Conservation (phyloP, 2,888 invertebrate genomes). For the Trissolcus brochymenae region DNA sequence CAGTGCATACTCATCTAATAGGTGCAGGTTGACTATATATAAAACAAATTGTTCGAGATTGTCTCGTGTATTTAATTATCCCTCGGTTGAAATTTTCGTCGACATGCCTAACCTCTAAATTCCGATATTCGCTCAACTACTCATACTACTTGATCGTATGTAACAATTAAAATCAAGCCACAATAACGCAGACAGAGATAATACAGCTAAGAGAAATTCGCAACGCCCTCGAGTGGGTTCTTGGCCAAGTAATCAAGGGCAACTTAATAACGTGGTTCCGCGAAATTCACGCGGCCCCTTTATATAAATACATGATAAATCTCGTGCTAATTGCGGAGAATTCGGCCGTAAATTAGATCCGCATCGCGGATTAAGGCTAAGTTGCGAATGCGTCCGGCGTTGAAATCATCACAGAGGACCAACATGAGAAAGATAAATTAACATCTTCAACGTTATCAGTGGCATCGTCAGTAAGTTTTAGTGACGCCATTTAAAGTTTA, state of each 20-base stretch:
- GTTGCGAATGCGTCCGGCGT: slow-evolving; percentile 15
- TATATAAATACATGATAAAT: slow-evolving; percentile 49
- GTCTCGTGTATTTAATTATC: too few species aligned
- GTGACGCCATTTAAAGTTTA: slow-evolving; percentile 56
- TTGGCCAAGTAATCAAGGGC: slow-evolving; percentile 11
- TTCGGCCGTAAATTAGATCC: slow-evolving; percentile 46
- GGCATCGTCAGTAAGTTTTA: slow-evolving; percentile 56
- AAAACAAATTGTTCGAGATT: too few species aligned
- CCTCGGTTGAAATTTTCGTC: too few species aligned
- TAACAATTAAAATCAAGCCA: too few species aligned
- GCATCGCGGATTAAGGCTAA: slow-evolving; percentile 43
- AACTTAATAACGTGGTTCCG: slow-evolving; percentile 14
- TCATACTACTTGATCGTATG: too few species aligned
- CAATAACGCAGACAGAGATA: too few species aligned
- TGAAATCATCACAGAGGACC: slow-evolving; percentile 47
- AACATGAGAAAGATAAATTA: slow-evolving; percentile 56
- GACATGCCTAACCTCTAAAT: too few species aligned
- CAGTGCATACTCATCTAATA: too few species aligned
- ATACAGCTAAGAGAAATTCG: neutral
- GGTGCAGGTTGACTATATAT: too few species aligned
- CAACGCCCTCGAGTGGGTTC: slow-evolving; percentile 6
- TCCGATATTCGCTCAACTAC: too few species aligned
- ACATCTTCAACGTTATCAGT: slow-evolving; percentile 57
- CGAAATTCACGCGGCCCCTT: slow-evolving; percentile 4
- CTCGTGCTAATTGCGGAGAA: slow-evolving; percentile 43